Conservation (phyloP, 2,113 vertebrate species). For the Falcunculus frontatus region DNA sequence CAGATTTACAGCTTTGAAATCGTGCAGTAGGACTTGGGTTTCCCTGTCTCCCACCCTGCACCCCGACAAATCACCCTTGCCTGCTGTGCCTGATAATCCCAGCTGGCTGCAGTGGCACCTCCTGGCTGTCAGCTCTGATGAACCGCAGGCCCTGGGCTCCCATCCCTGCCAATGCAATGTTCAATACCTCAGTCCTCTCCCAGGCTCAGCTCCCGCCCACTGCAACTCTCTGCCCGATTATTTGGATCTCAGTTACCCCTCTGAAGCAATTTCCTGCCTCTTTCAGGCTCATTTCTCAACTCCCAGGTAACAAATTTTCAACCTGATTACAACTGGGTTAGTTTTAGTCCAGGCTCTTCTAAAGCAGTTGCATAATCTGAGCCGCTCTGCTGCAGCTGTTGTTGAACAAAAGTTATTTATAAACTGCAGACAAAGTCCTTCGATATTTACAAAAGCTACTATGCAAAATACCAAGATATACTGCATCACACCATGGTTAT, state of each 20-base stretch:
- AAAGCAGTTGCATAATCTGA: not conserved
- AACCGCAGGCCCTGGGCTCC: not conserved
- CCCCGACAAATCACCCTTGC: constrained; percentile 13
- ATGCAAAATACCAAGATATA: constrained; percentile 28
- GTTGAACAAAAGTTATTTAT: constrained; percentile 45
- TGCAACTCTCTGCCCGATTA: not conserved
- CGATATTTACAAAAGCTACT: constrained; percentile 35
- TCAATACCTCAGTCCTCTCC: not conserved
- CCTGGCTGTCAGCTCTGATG: not conserved
- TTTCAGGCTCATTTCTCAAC: constrained; percentile 24
- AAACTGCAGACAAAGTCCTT: constrained; percentile 33
- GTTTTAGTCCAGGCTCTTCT: not conserved
- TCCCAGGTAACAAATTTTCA: constrained; percentile 39
- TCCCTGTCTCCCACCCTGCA: not conserved
- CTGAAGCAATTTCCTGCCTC: constrained; percentile 46
- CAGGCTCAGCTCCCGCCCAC: not conserved
- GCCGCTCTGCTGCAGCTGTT: constrained; percentile 1
- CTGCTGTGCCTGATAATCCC: not conserved
- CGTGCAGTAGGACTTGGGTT: not conserved
- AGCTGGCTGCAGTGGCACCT: constrained; percentile 4
- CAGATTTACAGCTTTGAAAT: not conserved
- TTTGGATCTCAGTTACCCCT: not conserved
- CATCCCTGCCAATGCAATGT: not conserved
- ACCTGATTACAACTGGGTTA: not conserved
- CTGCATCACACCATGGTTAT: not conserved